These are phyloP conservation scores for Anguilla japonica DNA, from an alignment of 2,113 vertebrate species.

Conservation along the genomic window DNA sequence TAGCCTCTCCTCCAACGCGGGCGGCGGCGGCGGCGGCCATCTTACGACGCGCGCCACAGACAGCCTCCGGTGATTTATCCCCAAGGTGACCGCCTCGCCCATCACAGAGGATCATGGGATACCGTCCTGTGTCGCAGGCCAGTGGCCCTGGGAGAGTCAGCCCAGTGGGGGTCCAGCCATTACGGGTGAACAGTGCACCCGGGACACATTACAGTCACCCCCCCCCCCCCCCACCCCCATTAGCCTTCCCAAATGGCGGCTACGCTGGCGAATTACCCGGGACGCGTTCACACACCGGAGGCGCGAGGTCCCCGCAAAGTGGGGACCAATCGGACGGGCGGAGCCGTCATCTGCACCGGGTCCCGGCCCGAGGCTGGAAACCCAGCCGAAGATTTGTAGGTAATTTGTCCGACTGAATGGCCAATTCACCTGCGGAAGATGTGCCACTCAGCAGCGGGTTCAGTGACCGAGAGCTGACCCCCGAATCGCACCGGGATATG, in stretches of 20 bases:
- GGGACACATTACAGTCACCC: neutral
- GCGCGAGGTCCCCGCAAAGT: neutral
- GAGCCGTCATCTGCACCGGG: neutral
- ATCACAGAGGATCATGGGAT: neutral
- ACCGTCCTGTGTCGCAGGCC: slow-evolving; percentile 4
- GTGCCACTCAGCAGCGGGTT: neutral
- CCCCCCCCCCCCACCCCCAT: no score
- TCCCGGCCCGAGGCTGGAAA: neutral
- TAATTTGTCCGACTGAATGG: neutral
- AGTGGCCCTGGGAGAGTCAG: neutral
- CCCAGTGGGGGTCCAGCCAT: neutral
- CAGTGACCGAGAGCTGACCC: neutral
- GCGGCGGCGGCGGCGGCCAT: neutral
- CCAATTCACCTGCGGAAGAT: neutral
- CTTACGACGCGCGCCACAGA: neutral
- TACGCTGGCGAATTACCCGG: neutral
- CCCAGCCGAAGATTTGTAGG: neutral
- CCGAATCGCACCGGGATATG: neutral
- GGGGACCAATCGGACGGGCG: neutral
- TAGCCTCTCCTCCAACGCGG: neutral
- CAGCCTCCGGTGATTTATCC: slow-evolving; percentile 3
- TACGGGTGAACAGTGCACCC: neutral
- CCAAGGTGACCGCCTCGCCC: neutral
- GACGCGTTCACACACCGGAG: neutral
- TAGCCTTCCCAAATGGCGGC: neutral